These are phyloP conservation scores for Hermatobates lingyangjiaoensis DNA, from an alignment of 1,140 invertebrate genomes.

Conservation along the genomic window DNA sequence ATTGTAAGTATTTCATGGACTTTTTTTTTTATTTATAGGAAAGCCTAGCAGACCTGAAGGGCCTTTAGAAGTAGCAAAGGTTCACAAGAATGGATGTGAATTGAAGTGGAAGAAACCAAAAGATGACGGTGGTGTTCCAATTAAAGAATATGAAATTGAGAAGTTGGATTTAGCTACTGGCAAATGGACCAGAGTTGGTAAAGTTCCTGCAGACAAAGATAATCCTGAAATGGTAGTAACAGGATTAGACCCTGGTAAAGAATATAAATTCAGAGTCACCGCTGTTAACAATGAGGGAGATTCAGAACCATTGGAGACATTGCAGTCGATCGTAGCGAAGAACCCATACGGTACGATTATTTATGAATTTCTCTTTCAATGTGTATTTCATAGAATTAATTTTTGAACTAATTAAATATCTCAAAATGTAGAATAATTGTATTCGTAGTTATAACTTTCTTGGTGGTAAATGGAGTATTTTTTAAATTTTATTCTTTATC, in stretches of 20 bases:
- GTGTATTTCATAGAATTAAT: too few relatives aligned
- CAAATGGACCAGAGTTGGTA: conserved; percentile 74
- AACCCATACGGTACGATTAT: conserved; percentile 92
- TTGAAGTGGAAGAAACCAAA: conserved; percentile 79
- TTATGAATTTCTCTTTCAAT: too few relatives aligned
- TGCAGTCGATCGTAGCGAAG: conserved; percentile 71
- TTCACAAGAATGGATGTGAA: conserved; percentile 71
- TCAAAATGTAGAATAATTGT: too few relatives aligned
- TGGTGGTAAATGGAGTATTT: too few relatives aligned
- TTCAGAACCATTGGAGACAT: conserved; percentile 77
- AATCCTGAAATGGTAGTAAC: conserved; percentile 72
- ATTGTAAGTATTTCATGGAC: neutral
- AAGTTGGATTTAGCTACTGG: conserved; percentile 80
- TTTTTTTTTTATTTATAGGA: conserved; percentile 22
- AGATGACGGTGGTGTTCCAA: conserved; percentile 81
- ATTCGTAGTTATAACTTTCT: too few relatives aligned
- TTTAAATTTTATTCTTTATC: too few relatives aligned
- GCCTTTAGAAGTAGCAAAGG: conserved; percentile 68
- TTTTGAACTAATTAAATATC: too few relatives aligned
- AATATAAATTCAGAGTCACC: conserved; percentile 91
- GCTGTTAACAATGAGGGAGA: conserved; percentile 92
- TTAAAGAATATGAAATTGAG: conserved; percentile 87
- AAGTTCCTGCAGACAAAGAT: conserved; percentile 44
- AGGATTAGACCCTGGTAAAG: conserved; percentile 71
- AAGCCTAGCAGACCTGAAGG: conserved; percentile 69